Percentiles rank a stretch among this genome's conserved stretches.
These are phyloP conservation scores for Taxidea taxus DNA, from an alignment of 2,113 vertebrate species.

Conservation along the genomic window DNA sequence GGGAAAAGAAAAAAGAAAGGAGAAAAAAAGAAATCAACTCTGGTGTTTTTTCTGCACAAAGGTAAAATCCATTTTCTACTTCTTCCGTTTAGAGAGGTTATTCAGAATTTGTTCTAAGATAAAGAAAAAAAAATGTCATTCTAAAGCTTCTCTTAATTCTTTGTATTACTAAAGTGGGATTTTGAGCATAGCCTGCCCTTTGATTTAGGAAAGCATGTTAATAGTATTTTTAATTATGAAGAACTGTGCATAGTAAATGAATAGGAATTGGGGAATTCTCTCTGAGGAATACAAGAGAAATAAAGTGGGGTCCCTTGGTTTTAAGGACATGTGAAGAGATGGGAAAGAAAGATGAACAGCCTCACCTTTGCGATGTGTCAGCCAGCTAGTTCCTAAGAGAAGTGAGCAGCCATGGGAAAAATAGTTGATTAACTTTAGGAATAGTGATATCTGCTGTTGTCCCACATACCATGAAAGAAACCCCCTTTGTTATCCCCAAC, in stretches of 20 bases:
- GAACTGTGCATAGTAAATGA: not conserved
- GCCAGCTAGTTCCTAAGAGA: not conserved
- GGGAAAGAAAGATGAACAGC: not conserved
- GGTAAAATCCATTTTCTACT: not conserved
- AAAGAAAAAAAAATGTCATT: not conserved
- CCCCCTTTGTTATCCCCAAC: not conserved
- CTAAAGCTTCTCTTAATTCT: not conserved
- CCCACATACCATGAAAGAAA: not conserved
- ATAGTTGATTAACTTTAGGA: not conserved
- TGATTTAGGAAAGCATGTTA: not conserved
- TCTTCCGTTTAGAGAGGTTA: not conserved
- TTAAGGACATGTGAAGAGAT: not conserved
- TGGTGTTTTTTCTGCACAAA: not conserved
- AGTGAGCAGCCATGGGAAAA: not conserved
- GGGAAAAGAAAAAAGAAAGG: accelerated
- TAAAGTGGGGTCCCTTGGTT: not conserved
- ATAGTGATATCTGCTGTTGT: not conserved
- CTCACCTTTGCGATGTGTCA: not conserved
- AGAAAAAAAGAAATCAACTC: accelerated
- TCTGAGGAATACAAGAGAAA: not conserved
- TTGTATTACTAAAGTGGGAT: not conserved
- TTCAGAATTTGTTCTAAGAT: not conserved
- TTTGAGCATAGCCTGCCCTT: not conserved
- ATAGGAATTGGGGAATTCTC: not conserved
- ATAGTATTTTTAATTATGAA: not conserved